Evolutionary conservation across 1,140 invertebrate genomes (phyloP).

Genomic region (Anoplolepis gracilipes): DNA sequence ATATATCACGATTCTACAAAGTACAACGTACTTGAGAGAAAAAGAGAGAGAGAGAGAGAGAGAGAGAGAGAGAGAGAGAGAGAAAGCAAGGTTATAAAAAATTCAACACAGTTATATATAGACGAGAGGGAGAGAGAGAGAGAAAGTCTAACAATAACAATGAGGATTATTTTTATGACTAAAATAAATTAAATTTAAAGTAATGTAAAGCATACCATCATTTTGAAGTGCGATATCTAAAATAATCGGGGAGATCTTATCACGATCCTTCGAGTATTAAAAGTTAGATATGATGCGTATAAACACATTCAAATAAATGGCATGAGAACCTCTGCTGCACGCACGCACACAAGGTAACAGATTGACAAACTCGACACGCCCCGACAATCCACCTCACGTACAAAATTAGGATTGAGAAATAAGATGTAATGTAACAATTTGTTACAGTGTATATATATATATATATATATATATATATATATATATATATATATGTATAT

Average conservation of each 20-base stretch:
- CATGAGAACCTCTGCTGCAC: constrained; percentile 57
- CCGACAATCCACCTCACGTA: not conserved
- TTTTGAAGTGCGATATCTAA: constrained; percentile 6
- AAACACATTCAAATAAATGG: not conserved
- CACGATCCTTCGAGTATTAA: constrained; percentile 9
- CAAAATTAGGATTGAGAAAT: not conserved
- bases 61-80: too few relatives aligned
- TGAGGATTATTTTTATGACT: not conserved
- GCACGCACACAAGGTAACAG: constrained; percentile 1
- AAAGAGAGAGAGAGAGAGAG: too few relatives aligned
- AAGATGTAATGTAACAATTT: constrained; percentile 1
- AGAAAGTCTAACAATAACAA: constrained; percentile 19
- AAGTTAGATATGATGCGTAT: not conserved
- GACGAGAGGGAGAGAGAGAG: not conserved
- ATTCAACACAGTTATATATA: not conserved
- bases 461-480: too few relatives aligned
- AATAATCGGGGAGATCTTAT: not conserved
- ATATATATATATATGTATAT: too few relatives aligned
- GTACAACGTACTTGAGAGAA: not conserved
- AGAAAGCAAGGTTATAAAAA: not conserved
- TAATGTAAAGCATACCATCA: too few relatives aligned
- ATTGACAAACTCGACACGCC: constrained; percentile 64
- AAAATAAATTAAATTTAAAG: constrained; percentile 35
- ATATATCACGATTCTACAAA: constrained; percentile 25
- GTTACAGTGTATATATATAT: too few relatives aligned